Evolutionary conservation across 23 tunicate genomes (phyloP).

Genomic region (Ciona savignyi): DNA sequence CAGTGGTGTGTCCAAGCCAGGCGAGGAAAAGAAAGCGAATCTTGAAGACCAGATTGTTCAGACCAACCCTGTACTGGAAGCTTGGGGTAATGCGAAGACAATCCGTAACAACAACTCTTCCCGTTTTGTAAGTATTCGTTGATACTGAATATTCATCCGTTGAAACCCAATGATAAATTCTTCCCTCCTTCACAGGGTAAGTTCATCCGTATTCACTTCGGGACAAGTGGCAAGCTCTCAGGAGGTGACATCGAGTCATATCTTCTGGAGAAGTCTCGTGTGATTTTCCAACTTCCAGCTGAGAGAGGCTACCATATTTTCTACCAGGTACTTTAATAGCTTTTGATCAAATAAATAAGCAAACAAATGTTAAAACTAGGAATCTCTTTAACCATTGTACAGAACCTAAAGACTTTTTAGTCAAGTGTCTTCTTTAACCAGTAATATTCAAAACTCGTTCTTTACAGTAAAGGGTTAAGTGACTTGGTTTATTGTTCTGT

Average conservation of each 20-base stretch:
- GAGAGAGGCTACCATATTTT: slow-evolving; percentile 96
- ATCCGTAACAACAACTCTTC: slow-evolving; percentile 99
- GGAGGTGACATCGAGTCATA: slow-evolving; percentile 98
- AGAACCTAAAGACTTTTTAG: no score
- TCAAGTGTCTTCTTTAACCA: no score
- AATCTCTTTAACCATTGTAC: no score
- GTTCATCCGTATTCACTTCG: slow-evolving; percentile 98
- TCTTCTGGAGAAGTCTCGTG: slow-evolving; percentile 90
- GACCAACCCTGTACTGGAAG: slow-evolving; percentile 94
- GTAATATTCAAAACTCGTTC: no score
- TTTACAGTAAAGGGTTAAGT: no score
- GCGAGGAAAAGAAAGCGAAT: slow-evolving; percentile 60
- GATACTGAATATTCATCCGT: slow-evolving; percentile 89
- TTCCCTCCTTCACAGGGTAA: slow-evolving; percentile 45
- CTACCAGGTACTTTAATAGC: slow-evolving; percentile 54
- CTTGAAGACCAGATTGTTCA: slow-evolving; percentile 95
- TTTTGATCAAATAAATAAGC: neutral
- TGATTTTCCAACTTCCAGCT: slow-evolving; percentile 84
- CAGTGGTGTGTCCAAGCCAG: slow-evolving; percentile 6
- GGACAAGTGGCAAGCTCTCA: slow-evolving; percentile 94
- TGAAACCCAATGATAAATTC: neutral
- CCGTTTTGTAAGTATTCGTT: slow-evolving; percentile 68
- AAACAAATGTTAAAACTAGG: no score
- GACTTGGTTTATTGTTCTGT: no score
- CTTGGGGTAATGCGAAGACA: slow-evolving; percentile 98